Base-by-base conservation (phyloP, 2,797 vertebrate species). In the Glyptemys insculpta region DNA sequence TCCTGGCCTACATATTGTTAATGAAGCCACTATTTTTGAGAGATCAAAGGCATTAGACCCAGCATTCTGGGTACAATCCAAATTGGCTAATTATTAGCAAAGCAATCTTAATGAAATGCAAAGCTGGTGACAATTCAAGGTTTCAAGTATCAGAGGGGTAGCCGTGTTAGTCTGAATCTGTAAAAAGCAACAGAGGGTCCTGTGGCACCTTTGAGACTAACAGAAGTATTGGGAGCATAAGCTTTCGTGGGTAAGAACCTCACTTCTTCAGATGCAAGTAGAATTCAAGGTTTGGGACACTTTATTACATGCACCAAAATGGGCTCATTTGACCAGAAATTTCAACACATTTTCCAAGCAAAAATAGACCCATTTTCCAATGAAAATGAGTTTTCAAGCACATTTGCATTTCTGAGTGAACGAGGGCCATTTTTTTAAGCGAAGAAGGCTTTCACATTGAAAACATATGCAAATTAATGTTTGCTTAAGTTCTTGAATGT, bases 271-370 rank as follows among this genome's bases (percentile, higher is more conserved):
- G n/a, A n/a, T n/a, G n/a, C n/a, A n/a, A n/a, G n/a, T n/a, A n/a
- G n/a, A 88, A 72, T 96, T 91, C 83, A 88, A 56, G 41, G 80
- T 95, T 94, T 85, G 0, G 21, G 53, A 34, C 91, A 87, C 88
- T 96, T 96, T 96, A 87, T 95, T 96, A 56, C 78, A 96, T 84
- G 86, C 72, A 94, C 94, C 89, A 95, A 82, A 95, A 92, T 92
- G 83, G 91, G 83, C 92, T 97, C 92, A 96, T 96, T 87, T 96
- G 86, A 92, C 11, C 83, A 21, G 52, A 95, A 88, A 94, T 92
- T 86, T 92, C 68, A 52, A 86, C 44, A 86, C 74, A 84, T 84
- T 94, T 97, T 91, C 54, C 89, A 68, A 95, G 72, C 87, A 93
- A 96, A 95, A 97, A 88, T 95, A 95, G 84, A 80, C 0, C 0